phyloP scores from a whole-genome alignment of 1,140 invertebrate species.

The Habropoda laboriosa region DNA sequence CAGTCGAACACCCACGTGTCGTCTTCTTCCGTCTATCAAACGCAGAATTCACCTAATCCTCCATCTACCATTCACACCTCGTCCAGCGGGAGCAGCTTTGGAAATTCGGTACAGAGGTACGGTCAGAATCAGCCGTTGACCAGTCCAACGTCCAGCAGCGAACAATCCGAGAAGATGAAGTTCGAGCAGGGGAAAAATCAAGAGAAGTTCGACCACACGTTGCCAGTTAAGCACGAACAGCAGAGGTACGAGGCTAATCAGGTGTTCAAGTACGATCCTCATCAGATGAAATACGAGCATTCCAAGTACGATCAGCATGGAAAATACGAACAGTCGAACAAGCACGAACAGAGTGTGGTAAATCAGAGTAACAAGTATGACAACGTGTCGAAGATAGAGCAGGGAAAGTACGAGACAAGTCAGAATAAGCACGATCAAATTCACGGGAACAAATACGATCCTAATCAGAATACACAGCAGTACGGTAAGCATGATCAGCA shows the following conservation, averaged over 20 bases:
- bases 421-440: constrained; percentile 62
- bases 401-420: constrained; percentile 51
- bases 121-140: constrained; percentile 60
- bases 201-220: constrained; percentile 69
- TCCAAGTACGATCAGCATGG: constrained; percentile 40
- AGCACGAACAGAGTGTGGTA: constrained; percentile 46
- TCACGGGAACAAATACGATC: constrained; percentile 64
- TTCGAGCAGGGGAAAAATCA: constrained; percentile 58
- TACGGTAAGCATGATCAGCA: constrained; percentile 68
- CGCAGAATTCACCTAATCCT: constrained; percentile 64
- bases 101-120: constrained; percentile 56
- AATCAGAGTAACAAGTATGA: constrained; percentile 65
- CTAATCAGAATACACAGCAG: constrained; percentile 60
- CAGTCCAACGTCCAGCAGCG: constrained; percentile 20
- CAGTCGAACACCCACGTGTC: constrained; percentile 49
- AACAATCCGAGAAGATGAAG: constrained; percentile 51
- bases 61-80: constrained; percentile 27
- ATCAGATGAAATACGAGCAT: constrained; percentile 58
- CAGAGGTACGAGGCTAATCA: constrained; percentile 40
- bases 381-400: constrained; percentile 43
- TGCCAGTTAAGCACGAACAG: constrained; percentile 56
- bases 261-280: constrained; percentile 59
- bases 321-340: constrained; percentile 59
- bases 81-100: constrained; percentile 30
- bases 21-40: constrained; percentile 57